Conservation (phyloP, 2,113 vertebrate species). For the Heterotilapia buettikoferi region DNA sequence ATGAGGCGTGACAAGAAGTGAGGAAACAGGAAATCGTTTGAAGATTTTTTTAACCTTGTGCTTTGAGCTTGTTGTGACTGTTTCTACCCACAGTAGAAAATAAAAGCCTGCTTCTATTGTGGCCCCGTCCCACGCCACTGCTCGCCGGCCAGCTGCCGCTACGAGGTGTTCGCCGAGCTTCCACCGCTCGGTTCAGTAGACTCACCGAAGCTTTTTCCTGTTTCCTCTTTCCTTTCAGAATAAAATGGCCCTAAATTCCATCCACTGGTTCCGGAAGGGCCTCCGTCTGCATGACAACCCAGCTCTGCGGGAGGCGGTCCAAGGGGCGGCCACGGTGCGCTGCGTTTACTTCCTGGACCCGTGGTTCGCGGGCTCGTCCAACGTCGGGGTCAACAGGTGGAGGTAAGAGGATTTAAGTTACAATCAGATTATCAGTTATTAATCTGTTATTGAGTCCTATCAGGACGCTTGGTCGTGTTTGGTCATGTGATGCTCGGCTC, state of each 20-base stretch:
- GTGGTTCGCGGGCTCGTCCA: slow-evolving; percentile 78
- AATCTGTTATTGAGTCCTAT: neutral
- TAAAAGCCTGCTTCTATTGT: neutral
- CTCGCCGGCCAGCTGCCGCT: neutral
- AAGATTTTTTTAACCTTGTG: neutral
- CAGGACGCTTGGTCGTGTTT: neutral
- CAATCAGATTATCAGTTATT: neutral
- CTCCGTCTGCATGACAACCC: slow-evolving; percentile 78
- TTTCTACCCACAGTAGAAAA: neutral
- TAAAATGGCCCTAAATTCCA: slow-evolving; percentile 73
- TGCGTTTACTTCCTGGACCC: slow-evolving; percentile 78
- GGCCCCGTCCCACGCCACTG: neutral
- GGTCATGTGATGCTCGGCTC: too few relatives aligned
- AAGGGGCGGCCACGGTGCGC: slow-evolving; percentile 67
- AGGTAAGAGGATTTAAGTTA: slow-evolving; percentile 47
- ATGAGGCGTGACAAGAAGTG: neutral
- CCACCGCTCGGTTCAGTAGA: neutral
- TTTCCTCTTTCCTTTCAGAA: neutral
- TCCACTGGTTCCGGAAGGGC: slow-evolving; percentile 80
- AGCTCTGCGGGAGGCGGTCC: slow-evolving; percentile 66
- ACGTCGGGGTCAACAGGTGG: slow-evolving; percentile 76
- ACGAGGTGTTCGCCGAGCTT: too few relatives aligned
- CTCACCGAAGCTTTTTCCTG: neutral
- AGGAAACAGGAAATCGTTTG: neutral
- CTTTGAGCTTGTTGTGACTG: neutral